Conservation (phyloP, 1,140 invertebrate genomes). For the Camponotus floridanus region DNA sequence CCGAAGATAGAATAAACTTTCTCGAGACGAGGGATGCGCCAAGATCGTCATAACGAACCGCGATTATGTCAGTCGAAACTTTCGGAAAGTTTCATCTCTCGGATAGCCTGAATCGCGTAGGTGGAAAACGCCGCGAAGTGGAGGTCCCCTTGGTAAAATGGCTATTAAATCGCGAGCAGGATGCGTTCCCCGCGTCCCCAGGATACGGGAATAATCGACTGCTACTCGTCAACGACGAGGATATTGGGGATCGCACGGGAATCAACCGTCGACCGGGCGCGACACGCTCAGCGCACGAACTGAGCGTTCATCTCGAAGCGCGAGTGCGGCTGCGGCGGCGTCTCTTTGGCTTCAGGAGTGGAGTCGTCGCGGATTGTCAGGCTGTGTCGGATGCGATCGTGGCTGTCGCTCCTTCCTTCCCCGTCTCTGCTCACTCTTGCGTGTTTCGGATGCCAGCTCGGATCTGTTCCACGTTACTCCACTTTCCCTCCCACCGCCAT, state of each 20-base stretch:
- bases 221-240: not conserved
- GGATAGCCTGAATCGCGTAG: not conserved
- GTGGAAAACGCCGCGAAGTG: not conserved
- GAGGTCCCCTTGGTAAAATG: not conserved
- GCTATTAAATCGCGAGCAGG: not conserved
- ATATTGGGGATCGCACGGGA: not conserved
- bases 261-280: constrained; percentile 65
- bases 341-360: constrained; percentile 67
- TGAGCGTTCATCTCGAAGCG: constrained; percentile 64
- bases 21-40: not conserved
- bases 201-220: not conserved
- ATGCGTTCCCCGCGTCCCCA: not conserved
- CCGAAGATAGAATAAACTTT: constrained; percentile 14
- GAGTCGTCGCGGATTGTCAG: constrained; percentile 24
- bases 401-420: constrained; percentile 18
- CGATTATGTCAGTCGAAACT: constrained; percentile 24
- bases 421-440: not conserved
- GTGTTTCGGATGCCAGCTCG: constrained; percentile 12
- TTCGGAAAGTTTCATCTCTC: constrained; percentile 26
- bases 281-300: constrained; percentile 72
- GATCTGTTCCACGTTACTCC: constrained; percentile 44
- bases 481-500: constrained; percentile 36
- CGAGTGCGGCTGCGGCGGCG: constrained; percentile 65
- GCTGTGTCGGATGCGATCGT: not conserved
- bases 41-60: constrained; percentile 15